Percentiles rank a stretch among this genome's conserved stretches.
These are phyloP conservation scores for Pica pica DNA, from an alignment of 2,113 vertebrate species.

Conservation along the genomic window DNA sequence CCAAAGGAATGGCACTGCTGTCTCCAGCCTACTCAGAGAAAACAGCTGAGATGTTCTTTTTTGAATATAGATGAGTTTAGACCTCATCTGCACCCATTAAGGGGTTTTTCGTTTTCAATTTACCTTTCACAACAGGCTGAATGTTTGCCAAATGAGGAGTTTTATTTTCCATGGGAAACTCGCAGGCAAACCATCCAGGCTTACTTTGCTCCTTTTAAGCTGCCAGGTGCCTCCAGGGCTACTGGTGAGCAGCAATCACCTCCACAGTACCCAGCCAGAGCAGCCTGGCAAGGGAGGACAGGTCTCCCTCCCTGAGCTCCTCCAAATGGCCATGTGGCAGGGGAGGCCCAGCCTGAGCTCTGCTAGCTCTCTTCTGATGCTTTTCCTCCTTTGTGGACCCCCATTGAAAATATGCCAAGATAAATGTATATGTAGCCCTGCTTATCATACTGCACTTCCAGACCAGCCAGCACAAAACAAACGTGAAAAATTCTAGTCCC, in stretches of 20 bases:
- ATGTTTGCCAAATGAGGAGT: not conserved
- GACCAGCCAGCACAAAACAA: not conserved
- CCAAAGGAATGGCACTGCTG: not conserved
- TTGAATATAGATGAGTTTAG: not conserved
- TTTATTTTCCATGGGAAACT: not conserved
- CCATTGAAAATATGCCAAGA: not conserved
- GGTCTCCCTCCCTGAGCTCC: accelerated
- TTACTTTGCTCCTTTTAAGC: not conserved
- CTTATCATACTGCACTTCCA: accelerated
- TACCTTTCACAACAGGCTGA: not conserved
- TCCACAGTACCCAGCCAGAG: not conserved
- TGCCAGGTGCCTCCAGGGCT: not conserved
- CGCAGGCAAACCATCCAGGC: not conserved
- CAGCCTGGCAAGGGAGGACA: not conserved
- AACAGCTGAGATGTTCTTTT: not conserved
- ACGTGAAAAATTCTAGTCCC: not conserved
- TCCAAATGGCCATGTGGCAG: not conserved
- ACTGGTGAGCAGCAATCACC: not conserved
- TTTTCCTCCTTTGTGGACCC: accelerated
- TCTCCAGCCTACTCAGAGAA: not conserved
- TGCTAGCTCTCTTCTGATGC: not conserved
- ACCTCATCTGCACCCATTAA: not conserved
- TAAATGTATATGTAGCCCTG: accelerated
- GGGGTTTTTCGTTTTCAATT: not conserved
- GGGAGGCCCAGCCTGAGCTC: not conserved